Evolutionary conservation across 2,797 vertebrate genomes (phyloP), one percentile per base, ranked within the genome.

Genomic region (Syncerus caffer): DNA sequence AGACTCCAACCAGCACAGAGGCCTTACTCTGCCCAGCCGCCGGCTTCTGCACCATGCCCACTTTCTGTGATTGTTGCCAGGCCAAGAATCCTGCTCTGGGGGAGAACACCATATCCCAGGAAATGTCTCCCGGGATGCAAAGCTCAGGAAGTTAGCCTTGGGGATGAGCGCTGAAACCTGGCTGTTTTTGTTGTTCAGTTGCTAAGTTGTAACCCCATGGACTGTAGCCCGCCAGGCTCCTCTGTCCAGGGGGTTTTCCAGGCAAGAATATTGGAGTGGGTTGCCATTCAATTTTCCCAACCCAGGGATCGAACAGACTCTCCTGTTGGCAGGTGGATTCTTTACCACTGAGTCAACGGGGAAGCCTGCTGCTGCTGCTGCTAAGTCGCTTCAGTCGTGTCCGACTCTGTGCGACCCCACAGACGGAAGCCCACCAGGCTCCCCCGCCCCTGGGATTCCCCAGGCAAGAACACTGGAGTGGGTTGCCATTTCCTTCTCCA

Each of bases 321-420:
- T 74, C 67, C 6, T 7, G 11, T 25, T 25, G 67, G 38, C 67
- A 74, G 67, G 34, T 42, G 67, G 21, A 14, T 42, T 74, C 67
- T 25, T 42, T 25, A 25, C 34, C 11, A 13, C 21, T 3, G 34
- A 23, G 21, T 42, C 67, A 42, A 21, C 0, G 0, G 5, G 11
- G 64, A 45, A 64, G 38, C 16, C 34, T n/a, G 42, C 42, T 42
- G 42, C 34, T n/a, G 42, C 42, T 42, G 42, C 42, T 42, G 42
- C 42, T 6, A 42, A 42, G 42, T 42, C 42, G 42, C 42, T 42
- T 42, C 42, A 42, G 42, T 42, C 42, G 42, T 42, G 42, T 42
- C 42, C 42, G 42, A 42, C 42, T 42, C 42, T 42, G 42, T 42
- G 42, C 42, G 42, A 42, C 42, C 42, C 42, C 42, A 42, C 42